Conservation (phyloP, 2,888 invertebrate genomes). For the Iselma pallidipennis region DNA sequence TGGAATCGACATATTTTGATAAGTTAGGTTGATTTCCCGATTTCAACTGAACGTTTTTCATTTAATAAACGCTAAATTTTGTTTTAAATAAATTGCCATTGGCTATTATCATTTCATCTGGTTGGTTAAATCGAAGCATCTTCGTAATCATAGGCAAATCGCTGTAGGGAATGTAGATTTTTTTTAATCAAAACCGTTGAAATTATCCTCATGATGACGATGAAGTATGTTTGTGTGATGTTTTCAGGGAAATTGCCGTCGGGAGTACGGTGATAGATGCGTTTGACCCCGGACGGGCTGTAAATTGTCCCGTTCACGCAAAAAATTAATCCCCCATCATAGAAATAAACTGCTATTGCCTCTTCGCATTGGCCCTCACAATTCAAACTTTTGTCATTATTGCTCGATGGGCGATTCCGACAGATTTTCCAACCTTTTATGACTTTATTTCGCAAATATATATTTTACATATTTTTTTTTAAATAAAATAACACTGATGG, state of each 20-base stretch:
- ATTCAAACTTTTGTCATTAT: background rate
- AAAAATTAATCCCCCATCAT: background rate
- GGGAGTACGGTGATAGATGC: background rate
- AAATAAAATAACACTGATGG: too few relatives aligned
- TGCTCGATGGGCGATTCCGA: background rate
- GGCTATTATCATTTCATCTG: slow-evolving; percentile 33
- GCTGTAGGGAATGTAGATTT: background rate
- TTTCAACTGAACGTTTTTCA: slow-evolving; percentile 13
- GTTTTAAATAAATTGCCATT: slow-evolving; percentile 30
- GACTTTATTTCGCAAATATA: slow-evolving; percentile 25
- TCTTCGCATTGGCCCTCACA: background rate
- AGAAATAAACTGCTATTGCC: background rate
- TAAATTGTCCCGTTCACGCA: background rate
- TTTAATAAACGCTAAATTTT: slow-evolving; percentile 24
- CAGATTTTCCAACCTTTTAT: background rate
- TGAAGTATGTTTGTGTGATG: background rate
- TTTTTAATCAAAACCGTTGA: background rate
- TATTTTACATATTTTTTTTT: background rate
- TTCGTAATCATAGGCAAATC: slow-evolving; percentile 1
- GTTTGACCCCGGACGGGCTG: background rate
- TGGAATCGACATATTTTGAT: slow-evolving; percentile 9
- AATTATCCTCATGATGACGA: background rate
- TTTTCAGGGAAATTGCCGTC: background rate
- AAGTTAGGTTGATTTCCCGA: slow-evolving; percentile 16
- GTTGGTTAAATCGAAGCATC: slow-evolving; percentile 21